Conservation (phyloP, 1,140 invertebrate genomes). For the Brachionus rotundiformis region DNA sequence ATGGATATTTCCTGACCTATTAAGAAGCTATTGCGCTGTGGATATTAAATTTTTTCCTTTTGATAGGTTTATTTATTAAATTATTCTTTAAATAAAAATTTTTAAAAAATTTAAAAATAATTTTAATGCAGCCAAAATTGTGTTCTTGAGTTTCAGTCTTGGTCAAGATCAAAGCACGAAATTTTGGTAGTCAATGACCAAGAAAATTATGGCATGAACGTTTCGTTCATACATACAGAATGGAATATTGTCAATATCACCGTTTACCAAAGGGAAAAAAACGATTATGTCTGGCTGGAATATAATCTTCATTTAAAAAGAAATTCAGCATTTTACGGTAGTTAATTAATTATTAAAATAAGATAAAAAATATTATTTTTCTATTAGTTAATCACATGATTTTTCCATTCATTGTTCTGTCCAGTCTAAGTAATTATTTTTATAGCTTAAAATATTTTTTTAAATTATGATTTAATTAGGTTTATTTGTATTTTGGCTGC, state of each 20-base stretch:
- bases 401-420: slow-evolving; percentile 45
- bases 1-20: slow-evolving; percentile 43
- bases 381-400: slow-evolving; percentile 48
- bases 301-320: slow-evolving; percentile 30
- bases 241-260: slow-evolving; percentile 43
- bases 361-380: background rate
- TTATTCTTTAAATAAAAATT: background rate
- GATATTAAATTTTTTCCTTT: slow-evolving; percentile 49
- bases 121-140: slow-evolving; percentile 26
- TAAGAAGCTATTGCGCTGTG: slow-evolving; percentile 47
- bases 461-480: background rate
- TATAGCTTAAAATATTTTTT: background rate
- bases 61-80: slow-evolving; percentile 13
- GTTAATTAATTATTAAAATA: background rate
- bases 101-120: background rate
- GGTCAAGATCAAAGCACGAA: slow-evolving; percentile 37
- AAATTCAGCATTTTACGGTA: slow-evolving; percentile 48
- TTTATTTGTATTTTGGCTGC: slow-evolving; percentile 52
- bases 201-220: slow-evolving; percentile 6
- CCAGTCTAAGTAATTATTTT: slow-evolving; percentile 32
- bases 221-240: slow-evolving; percentile 44
- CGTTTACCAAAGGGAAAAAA: background rate
- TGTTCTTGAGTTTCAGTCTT: slow-evolving; percentile 43
- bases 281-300: slow-evolving; percentile 48
- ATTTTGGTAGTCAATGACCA: slow-evolving; percentile 8